phyloP scores from a whole-genome alignment of 1,140 invertebrate genomes.

The Drosophila parabipectinata region DNA sequence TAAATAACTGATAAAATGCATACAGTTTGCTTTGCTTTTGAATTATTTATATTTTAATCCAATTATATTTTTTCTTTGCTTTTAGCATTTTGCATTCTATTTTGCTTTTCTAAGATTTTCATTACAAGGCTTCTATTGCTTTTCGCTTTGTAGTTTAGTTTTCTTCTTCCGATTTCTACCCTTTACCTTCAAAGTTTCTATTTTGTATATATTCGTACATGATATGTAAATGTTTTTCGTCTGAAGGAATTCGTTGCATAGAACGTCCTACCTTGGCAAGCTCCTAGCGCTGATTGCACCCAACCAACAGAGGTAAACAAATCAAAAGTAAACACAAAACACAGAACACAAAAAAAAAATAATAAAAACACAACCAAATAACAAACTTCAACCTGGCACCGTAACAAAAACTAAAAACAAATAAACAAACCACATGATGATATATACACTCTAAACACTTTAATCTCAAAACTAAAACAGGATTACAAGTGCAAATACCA shows the following conservation, averaged over 20 bases:
- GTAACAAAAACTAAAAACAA: neutral
- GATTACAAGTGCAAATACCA: neutral
- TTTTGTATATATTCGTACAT: conserved; percentile 5
- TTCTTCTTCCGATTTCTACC: neutral
- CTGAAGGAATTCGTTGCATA: conserved; percentile 48
- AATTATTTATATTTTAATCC: too few relatives aligned
- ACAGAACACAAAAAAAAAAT: neutral
- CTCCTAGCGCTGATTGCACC: conserved; percentile 46
- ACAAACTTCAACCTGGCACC: conserved; percentile 4
- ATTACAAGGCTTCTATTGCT: neutral
- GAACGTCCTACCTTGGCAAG: conserved; percentile 44
- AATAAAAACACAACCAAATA: neutral
- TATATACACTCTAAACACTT: neutral
- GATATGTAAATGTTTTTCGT: conserved; percentile 34
- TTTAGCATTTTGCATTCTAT: too few relatives aligned
- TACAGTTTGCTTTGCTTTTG: too few relatives aligned
- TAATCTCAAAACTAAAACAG: neutral
- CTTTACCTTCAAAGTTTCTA: neutral
- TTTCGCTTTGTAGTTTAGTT: neutral
- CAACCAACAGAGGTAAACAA: conserved; percentile 43
- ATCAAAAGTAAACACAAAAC: neutral
- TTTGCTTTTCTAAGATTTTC: too few relatives aligned
- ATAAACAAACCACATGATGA: neutral
- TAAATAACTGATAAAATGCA: too few relatives aligned
- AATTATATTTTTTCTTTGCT: too few relatives aligned